These are phyloP conservation scores for Rachycentron canadum DNA, from an alignment of 2,797 vertebrate genomes.

Conservation along the genomic window DNA sequence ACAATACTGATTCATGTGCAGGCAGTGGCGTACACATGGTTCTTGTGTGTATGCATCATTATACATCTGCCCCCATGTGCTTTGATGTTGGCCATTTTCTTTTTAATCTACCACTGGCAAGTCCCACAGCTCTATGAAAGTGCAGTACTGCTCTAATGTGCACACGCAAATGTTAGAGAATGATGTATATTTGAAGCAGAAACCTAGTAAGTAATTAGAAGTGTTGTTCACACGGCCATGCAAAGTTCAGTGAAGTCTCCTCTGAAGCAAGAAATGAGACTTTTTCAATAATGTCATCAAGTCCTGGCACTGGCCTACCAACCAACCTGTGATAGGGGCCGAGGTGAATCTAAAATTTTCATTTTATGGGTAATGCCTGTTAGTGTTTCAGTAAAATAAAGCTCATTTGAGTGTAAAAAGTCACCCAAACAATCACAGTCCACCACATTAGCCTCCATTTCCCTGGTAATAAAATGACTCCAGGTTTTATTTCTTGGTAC, in stretches of 20 bases:
- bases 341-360: conserved; percentile 43
- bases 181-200: conserved; percentile 4
- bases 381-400: conserved; percentile 61
- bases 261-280: conserved; percentile 71
- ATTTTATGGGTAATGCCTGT: conserved; percentile 61
- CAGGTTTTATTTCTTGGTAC: conserved; percentile 27
- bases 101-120: background rate
- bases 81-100: background rate
- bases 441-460: conserved; percentile 33
- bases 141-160: background rate
- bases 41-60: too few species aligned
- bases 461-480: conserved; percentile 22
- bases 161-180: conserved; percentile 6
- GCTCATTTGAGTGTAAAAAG: conserved; percentile 54
- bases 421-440: conserved; percentile 47
- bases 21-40: too few species aligned
- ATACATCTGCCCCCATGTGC: background rate
- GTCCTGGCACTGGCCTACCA: conserved; percentile 55
- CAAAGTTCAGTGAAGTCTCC: conserved; percentile 64
- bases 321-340: conserved; percentile 44
- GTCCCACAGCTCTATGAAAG: conserved; percentile 19
- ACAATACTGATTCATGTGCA: too few species aligned
- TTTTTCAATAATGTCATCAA: conserved; percentile 64
- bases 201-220: conserved; percentile 44
- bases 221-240: conserved; percentile 36